Evolutionary conservation across 2,797 vertebrate species (phyloP), one percentile per base, ranked within the genome.

Genomic region (Epinephelus awoara): DNA sequence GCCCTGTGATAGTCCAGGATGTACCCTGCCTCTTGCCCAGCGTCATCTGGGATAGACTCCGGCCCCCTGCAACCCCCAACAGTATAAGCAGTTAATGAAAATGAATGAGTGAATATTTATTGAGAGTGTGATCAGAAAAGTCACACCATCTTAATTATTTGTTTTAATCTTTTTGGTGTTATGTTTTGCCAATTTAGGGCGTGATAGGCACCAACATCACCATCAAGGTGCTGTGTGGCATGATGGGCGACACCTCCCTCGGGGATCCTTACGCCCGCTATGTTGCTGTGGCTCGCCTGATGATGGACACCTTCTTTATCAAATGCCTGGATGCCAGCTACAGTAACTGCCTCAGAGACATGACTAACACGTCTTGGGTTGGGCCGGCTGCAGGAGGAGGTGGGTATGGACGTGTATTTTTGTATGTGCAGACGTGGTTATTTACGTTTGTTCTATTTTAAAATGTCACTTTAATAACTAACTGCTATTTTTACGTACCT

Each of bases 341-440:
- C 77, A 70, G 56, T 8, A 89, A 77, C 79, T 94, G 90, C 72
- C 4, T 89, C 64, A 82, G 88, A 71, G 88, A 92, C 61, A 94
- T 95, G 93, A 91, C 79, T 4, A 94, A 95, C 58, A 62, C 86
- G 1, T 90, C 90, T 65, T 95, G 93, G 94, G 90, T 93, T 5
- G 91, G 90, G n/a, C 80, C 89, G 1, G 88, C 67, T 47, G 79
- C 92, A 29, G 87, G 84, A n/a, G 93, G 92, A 93, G 94, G 94
- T 94, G 80, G 49, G 91, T 87, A 29, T 56, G 40, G 47, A 51
- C 2, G 9, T 49, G 21, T 55, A 18, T 56, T 64, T 67, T 57
- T 58, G 19, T 63, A n/a, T 29, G 42, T 66, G 56, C 61, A 64
- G 61, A 72, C 67, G 18, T 25, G 47, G 46, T 72, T 57, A 67